Conservation (phyloP, 2,888 invertebrate genomes). For the Agrochola macilenta region DNA sequence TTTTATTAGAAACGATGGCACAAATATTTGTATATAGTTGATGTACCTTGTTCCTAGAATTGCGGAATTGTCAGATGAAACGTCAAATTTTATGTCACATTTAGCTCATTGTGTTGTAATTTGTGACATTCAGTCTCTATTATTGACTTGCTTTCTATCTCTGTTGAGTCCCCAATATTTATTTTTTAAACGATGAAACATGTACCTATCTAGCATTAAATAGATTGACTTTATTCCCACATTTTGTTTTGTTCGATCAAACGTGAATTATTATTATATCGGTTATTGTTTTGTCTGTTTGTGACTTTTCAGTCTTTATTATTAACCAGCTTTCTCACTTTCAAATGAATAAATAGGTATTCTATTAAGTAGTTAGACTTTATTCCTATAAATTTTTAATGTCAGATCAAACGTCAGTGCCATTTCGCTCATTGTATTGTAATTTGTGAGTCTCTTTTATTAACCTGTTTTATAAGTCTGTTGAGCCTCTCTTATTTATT, state of each 20-base stretch:
- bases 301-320: too few relatives aligned
- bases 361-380: neutral
- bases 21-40: neutral
- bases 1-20: conserved; percentile 13
- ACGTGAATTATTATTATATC: too few relatives aligned
- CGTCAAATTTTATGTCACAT: neutral
- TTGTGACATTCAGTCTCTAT: neutral
- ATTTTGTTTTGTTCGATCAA: too few relatives aligned
- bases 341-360: too few relatives aligned
- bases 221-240: too few relatives aligned
- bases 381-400: neutral
- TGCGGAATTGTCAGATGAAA: neutral
- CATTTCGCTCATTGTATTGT: too few relatives aligned
- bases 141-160: neutral
- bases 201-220: too few relatives aligned
- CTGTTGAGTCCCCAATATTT: neutral
- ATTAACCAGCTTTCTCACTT: too few relatives aligned
- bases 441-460: too few relatives aligned
- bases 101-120: neutral
- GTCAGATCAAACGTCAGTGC: neutral
- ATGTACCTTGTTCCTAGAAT: neutral
- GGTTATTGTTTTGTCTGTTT: too few relatives aligned
- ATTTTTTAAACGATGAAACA: neutral
- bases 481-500: too few relatives aligned
- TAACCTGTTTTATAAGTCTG: too few relatives aligned